These are phyloP conservation scores for Masnerella sp. DNA, from an alignment of 2,888 invertebrate genomes.

Conservation along the genomic window DNA sequence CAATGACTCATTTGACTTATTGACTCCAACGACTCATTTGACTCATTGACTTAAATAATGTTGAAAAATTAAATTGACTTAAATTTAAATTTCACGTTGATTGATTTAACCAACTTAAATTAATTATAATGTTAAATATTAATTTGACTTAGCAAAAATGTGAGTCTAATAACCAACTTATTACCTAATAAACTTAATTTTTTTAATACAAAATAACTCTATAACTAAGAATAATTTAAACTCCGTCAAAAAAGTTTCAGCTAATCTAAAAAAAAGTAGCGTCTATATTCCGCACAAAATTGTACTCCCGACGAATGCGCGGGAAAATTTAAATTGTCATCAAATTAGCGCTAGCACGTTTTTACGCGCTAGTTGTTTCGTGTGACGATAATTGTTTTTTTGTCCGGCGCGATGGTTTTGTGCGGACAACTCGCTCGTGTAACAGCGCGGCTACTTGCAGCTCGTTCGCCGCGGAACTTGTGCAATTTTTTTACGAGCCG, in stretches of 20 bases:
- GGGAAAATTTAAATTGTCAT: constrained; percentile 13
- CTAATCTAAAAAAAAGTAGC: not conserved
- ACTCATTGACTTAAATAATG: no score
- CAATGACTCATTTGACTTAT: no score
- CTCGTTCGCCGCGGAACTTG: constrained; percentile 59
- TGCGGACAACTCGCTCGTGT: constrained; percentile 48
- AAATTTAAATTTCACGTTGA: no score
- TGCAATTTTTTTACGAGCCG: constrained; percentile 62
- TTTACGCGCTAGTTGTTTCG: constrained; percentile 12
- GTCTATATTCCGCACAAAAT: not conserved
- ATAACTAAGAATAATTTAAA: no score
- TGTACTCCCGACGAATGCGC: not conserved
- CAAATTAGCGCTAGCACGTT: constrained; percentile 26
- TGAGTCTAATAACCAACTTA: no score
- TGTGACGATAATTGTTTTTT: constrained; percentile 33
- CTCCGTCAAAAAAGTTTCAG: not conserved
- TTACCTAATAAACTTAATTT: no score
- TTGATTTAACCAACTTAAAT: no score
- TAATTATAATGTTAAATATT: no score
- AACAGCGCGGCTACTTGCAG: constrained; percentile 55
- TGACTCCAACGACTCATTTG: no score
- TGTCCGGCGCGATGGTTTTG: constrained; percentile 25
- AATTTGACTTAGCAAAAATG: no score
- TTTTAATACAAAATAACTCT: no score
- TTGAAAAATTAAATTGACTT: no score